These are phyloP conservation scores for Epinotia ramella DNA, from an alignment of 2,888 invertebrate genomes.

Conservation along the genomic window DNA sequence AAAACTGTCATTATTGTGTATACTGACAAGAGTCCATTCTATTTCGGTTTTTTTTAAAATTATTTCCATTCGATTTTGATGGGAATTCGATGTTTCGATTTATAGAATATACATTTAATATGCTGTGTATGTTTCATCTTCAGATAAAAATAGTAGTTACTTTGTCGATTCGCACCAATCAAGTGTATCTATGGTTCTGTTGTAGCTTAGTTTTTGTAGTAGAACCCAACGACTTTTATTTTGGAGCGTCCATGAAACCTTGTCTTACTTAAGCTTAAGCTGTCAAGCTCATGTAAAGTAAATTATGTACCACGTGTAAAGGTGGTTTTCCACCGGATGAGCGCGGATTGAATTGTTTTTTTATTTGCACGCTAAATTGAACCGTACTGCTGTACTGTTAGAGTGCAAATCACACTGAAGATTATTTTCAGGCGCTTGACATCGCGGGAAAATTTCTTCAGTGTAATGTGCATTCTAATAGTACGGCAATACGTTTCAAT, in stretches of 20 bases:
- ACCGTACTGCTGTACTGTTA: no score
- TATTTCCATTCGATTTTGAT: background rate
- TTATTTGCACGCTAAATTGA: no score
- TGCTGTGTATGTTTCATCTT: background rate
- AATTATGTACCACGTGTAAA: slow-evolving; percentile 1
- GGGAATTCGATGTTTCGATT: background rate
- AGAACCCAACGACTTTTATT: background rate
- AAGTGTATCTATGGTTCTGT: background rate
- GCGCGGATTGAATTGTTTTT: no score
- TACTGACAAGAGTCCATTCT: background rate
- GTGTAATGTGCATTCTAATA: no score
- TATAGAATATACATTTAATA: no score
- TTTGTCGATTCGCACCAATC: background rate
- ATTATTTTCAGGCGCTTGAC: no score
- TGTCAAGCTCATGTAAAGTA: background rate
- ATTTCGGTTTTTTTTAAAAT: background rate
- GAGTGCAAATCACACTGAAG: no score
- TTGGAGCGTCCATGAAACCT: background rate
- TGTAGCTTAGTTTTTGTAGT: slow-evolving; percentile 9
- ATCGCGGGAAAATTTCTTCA: no score
- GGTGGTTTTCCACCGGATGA: no score
- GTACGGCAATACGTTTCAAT: no score
- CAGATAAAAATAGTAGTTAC: background rate
- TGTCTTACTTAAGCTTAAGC: background rate
- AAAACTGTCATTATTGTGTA: slow-evolving; percentile 3